Conservation (phyloP, 2,797 vertebrate genomes). For the Phrynocephalus vlangalii region DNA sequence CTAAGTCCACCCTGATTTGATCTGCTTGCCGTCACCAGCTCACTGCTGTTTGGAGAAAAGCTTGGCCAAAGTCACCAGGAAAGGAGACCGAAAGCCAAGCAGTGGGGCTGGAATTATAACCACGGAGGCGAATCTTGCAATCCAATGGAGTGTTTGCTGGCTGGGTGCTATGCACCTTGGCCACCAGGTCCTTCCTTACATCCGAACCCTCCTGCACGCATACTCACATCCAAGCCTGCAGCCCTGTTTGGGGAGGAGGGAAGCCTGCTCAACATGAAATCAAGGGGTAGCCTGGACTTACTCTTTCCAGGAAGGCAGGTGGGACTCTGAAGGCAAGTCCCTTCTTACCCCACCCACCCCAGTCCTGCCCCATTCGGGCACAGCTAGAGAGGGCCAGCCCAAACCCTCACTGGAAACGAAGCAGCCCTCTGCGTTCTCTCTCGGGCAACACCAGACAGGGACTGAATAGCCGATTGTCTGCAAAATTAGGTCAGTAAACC, state of each 20-base stretch:
- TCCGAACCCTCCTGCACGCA: too few species aligned
- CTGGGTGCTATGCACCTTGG: neutral
- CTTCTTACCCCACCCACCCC: neutral
- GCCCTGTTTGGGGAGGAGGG: neutral
- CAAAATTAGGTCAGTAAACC: conserved; percentile 24
- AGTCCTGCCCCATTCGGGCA: neutral
- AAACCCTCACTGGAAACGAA: neutral
- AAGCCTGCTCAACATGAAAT: neutral
- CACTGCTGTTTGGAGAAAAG: neutral
- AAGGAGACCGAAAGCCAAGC: neutral
- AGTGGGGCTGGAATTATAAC: neutral
- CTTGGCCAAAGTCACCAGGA: neutral
- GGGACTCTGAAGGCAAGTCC: neutral
- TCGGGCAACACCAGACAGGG: neutral
- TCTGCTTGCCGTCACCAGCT: neutral
- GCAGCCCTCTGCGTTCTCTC: neutral
- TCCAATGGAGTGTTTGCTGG: neutral
- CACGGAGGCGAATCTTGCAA: neutral
- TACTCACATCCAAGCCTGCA: neutral
- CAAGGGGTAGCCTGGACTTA: too few species aligned
- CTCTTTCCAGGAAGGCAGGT: neutral
- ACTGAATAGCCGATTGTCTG: conserved; percentile 6
- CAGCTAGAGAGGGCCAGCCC: neutral
- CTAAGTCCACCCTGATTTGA: neutral
- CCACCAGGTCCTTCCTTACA: too few species aligned